Conservation (phyloP, 2,113 vertebrate genomes). For the Butorides virescens region DNA sequence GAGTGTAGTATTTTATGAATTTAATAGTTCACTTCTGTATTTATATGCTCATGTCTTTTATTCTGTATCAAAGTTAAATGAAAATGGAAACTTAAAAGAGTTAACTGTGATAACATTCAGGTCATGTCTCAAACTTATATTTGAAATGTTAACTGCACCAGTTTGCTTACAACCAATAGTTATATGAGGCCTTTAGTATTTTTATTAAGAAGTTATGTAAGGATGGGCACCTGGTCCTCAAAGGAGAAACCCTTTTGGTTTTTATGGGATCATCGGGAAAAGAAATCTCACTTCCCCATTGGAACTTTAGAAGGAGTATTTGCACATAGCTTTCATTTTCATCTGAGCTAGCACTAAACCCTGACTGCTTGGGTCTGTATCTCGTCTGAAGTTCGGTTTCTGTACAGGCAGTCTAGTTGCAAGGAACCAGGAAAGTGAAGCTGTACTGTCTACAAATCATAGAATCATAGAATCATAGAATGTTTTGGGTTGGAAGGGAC, state of each 20-base stretch:
- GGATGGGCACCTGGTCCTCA: neutral
- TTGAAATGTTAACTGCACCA: neutral
- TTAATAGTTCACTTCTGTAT: neutral
- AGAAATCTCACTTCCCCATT: neutral
- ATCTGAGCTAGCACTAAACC: neutral
- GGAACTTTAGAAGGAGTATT: neutral
- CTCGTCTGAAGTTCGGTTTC: neutral
- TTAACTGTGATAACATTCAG: neutral
- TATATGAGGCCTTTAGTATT: neutral
- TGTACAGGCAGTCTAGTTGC: neutral
- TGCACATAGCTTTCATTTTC: neutral
- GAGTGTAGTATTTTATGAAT: neutral
- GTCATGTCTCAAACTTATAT: neutral
- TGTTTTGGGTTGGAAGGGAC: too few species aligned
- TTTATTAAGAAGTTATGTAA: neutral
- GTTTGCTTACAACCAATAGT: neutral
- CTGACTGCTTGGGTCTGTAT: neutral
- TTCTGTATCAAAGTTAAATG: conserved; percentile 15
- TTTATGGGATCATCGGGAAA: neutral
- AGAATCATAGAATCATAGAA: too few species aligned
- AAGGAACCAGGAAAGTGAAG: neutral
- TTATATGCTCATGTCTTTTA: neutral
- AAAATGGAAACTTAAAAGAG: conserved; percentile 26
- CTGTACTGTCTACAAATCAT: neutral
- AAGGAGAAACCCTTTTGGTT: neutral